Base-by-base conservation (phyloP, 2,888 invertebrate species). In the Nomada goodeniana region DNA sequence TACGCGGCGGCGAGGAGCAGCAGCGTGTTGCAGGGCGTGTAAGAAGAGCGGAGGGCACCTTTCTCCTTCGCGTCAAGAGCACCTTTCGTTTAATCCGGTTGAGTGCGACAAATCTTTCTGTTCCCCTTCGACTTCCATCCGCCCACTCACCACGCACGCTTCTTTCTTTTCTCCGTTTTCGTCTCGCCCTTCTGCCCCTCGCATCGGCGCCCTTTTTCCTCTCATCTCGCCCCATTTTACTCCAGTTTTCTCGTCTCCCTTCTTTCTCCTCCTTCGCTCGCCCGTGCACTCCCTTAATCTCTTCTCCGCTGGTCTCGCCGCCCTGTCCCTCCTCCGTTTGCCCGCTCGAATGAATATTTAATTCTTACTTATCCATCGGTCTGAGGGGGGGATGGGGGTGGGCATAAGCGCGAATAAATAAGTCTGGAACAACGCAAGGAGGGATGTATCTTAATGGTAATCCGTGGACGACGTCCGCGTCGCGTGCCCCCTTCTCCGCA, bases 371-470 rank as follows among this genome's bases (percentile, higher is more conserved):
- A 89, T 85, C 88, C 86, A 86, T 81, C 70, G 80, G 75, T 59
- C 59, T 80, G 87, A 86, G 80, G 26, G 23, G 23, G 23, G 23
- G 23, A 1, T 0, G 23, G 23, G 88, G 87, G 88, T 79, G 76
- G 36, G 84, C 84, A 86, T 88, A 89, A 89, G 87, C 88, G 89
- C 88, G 90, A 91, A 92, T 91, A 91, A 91, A 90, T 91, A 91
- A 84, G 82, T 68, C 69, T 63, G 72, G 83, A 74, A 76, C 67
- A 80, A 80, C 85, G 80, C 82, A 74, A 80, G 77, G 81, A 81
- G 87, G 87, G 86, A 90, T 87, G 87, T 89, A 84, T 86, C 86
- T 89, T 89, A 89, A 90, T 90, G 87, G 84, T 89, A 89, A 89
- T 89, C 90, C 88, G 76, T 69, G 67, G 88, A 83, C 89, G 85